Evolutionary conservation across 2,888 invertebrate genomes (phyloP).

Genomic region (Sinopyrophorus schimmeli): DNA sequence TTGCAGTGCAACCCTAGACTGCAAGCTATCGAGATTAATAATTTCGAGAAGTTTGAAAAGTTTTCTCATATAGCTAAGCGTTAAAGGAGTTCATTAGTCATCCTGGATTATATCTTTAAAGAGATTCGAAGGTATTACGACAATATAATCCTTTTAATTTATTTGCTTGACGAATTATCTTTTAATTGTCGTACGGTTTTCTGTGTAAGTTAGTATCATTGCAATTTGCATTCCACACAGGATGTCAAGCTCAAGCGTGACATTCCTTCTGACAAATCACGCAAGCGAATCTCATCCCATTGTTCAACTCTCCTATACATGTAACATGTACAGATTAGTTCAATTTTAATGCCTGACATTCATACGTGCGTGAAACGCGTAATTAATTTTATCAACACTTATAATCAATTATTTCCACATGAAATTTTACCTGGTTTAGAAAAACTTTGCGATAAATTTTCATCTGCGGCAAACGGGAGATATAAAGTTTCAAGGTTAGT

Average conservation of each 20-base stretch:
- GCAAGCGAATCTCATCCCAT: slow-evolving; percentile 7
- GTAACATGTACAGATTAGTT: slow-evolving; percentile 16
- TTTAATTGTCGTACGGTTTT: slow-evolving; percentile 10
- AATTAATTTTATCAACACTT: slow-evolving; percentile 10
- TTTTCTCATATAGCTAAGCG: background rate
- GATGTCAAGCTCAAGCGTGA: slow-evolving; percentile 16
- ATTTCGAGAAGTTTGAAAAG: background rate
- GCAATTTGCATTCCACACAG: slow-evolving; percentile 17
- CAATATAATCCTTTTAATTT: slow-evolving; percentile 8
- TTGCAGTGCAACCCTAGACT: background rate
- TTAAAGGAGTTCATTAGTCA: slow-evolving; percentile 1
- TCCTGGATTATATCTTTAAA: slow-evolving; percentile 2
- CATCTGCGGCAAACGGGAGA: too few species aligned
- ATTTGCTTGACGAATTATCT: slow-evolving; percentile 11
- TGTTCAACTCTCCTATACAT: slow-evolving; percentile 9
- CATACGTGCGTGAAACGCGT: slow-evolving; percentile 14
- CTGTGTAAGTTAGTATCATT: slow-evolving; percentile 14
- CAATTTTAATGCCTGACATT: slow-evolving; percentile 12
- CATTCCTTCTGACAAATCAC: slow-evolving; percentile 20
- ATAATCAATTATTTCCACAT: background rate
- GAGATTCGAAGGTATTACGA: background rate
- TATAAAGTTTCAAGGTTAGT: too few species aligned
- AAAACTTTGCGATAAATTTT: too few species aligned
- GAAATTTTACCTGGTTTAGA: too few species aligned
- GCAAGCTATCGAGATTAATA: background rate